Base-by-base conservation (phyloP, 2,797 vertebrate genomes). In the Coendou prehensilis region DNA sequence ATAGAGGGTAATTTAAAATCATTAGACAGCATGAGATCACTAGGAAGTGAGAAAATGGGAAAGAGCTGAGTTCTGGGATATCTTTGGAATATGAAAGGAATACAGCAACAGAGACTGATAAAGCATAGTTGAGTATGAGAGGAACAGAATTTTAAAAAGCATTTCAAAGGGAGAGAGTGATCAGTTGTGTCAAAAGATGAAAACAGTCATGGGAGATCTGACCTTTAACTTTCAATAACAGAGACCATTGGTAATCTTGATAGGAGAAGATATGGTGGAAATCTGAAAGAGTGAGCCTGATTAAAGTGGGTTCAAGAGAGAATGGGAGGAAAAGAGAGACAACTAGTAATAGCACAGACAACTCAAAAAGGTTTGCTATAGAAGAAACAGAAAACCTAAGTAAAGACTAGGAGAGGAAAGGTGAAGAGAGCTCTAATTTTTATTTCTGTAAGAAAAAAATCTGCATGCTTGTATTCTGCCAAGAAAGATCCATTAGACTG, bases 111-210 rank as follows among this genome's bases (percentile, higher is more conserved):
- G 52, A 87, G 4, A 87, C 17, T 52, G 52, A 41, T 50, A 67
- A 67, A 30, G 23, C 15, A n/a, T 50, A 59, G 23, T 33, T 41
- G 52, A 63, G 22, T 20, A 11, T 13, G 1, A 81, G 8, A 73
- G 45, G 81, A 54, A 54, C 0, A 3, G 6, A 73, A 75, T 15
- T 56, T 33, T 23, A 23, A 86, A 84, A 91, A 78, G 14, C 41
- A 14, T 78, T 96, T 90, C 69, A 87, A 84, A 88, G 9, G 64
- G 57, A 88, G 18, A 89, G 28, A 73, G 47, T 71, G 15, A 67
- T 52, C 28, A 47, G 5, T 6, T 85, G 17, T 26, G 1, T 20
- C 9, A 45, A 67, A 83, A 45, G 47, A 41, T 83, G 5, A 47
- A 23, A 28, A n/a, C 41, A 67, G 11, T 69, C 33, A 69, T 50